These are phyloP conservation scores for Aptenodytes patagonicus DNA, from an alignment of 2,113 vertebrate genomes.

Conservation along the genomic window DNA sequence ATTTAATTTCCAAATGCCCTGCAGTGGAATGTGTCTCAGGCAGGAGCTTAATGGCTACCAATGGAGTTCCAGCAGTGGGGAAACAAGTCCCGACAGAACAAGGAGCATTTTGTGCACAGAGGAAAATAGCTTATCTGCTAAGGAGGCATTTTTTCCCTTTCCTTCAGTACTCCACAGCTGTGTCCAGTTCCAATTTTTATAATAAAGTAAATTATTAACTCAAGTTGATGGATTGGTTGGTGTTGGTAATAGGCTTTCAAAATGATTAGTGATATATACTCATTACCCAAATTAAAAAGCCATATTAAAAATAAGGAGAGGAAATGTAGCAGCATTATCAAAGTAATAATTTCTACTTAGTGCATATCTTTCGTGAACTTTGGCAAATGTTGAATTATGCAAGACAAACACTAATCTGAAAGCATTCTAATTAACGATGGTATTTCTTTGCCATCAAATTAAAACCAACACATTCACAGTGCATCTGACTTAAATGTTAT, in stretches of 20 bases:
- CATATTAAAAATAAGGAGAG: slow-evolving; percentile 60
- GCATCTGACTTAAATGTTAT: slow-evolving; percentile 10
- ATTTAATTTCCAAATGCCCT: slow-evolving; percentile 66
- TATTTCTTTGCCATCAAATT: slow-evolving; percentile 52
- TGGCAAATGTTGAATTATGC: slow-evolving; percentile 63
- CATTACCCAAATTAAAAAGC: slow-evolving; percentile 69
- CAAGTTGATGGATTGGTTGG: slow-evolving; percentile 45
- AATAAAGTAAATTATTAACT: slow-evolving; percentile 62
- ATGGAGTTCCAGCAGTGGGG: slow-evolving; percentile 35
- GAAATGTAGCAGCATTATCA: slow-evolving; percentile 60
- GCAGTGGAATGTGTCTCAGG: slow-evolving; percentile 45
- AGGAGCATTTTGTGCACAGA: background rate
- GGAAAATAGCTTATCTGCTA: slow-evolving; percentile 42
- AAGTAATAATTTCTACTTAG: slow-evolving; percentile 66
- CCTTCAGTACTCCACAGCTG: background rate
- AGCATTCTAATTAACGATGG: slow-evolving; percentile 54
- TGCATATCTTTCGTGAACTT: slow-evolving; percentile 55
- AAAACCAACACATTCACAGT: background rate
- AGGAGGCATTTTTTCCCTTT: background rate
- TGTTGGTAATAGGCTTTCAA: slow-evolving; percentile 67
- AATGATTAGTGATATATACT: slow-evolving; percentile 67
- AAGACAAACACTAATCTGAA: slow-evolving; percentile 60
- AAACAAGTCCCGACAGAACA: slow-evolving; percentile 24
- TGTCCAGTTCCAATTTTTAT: slow-evolving; percentile 43
- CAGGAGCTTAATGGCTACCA: slow-evolving; percentile 32